Conservation (phyloP, 2,113 vertebrate species). For the Sylvicapra grimmia region DNA sequence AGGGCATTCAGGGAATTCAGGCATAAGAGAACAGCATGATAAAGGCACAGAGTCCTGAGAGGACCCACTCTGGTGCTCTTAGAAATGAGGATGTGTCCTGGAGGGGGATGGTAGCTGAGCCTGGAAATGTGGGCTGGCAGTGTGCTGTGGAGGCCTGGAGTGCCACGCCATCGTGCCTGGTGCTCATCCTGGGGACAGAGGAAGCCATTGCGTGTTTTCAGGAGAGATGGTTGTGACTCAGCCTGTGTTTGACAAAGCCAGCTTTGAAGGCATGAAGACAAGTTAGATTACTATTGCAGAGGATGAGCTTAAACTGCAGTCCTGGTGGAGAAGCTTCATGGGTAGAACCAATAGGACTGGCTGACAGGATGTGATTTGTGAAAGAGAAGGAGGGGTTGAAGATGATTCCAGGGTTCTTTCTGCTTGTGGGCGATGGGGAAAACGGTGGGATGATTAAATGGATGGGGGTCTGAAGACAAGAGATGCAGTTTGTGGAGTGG, state of each 20-base stretch:
- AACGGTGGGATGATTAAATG: not conserved
- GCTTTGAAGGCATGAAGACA: not conserved
- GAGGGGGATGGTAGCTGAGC: no score
- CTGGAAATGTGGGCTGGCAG: not conserved
- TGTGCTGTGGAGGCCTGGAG: not conserved
- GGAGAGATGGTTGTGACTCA: not conserved
- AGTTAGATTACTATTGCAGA: not conserved
- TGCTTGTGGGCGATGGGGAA: not conserved
- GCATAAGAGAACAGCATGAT: not conserved
- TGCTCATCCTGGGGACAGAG: not conserved
- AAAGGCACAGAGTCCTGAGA: not conserved
- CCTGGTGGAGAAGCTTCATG: not conserved
- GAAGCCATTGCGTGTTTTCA: not conserved
- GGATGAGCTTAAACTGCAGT: not conserved
- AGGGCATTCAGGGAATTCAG: not conserved
- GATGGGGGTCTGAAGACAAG: not conserved
- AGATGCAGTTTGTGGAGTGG: conserved; percentile 19
- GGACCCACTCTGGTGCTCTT: no score
- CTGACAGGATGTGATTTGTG: not conserved
- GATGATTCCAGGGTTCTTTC: not conserved
- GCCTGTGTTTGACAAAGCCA: not conserved
- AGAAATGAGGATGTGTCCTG: not conserved
- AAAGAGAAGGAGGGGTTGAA: not conserved
- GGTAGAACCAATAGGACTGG: not conserved
- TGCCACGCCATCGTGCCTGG: fast-evolving